Percentiles rank a stretch among this genome's conserved stretches.
These are phyloP conservation scores for Entelurus aequoreus DNA, from an alignment of 2,113 vertebrate genomes.

Conservation along the genomic window DNA sequence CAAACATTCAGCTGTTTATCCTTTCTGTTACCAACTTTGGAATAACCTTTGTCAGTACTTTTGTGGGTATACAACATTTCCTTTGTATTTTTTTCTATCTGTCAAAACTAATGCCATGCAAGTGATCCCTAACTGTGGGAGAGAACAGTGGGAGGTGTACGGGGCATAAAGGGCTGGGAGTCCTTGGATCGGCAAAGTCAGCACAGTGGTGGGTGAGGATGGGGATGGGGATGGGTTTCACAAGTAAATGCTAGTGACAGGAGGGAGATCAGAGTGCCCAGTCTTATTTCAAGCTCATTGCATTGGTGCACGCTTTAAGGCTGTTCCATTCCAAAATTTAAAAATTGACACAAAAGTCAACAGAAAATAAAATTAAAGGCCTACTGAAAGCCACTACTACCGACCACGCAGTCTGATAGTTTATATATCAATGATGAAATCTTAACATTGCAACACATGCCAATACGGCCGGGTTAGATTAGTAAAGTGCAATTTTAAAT, in stretches of 20 bases:
- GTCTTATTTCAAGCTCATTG: conserved; percentile 64
- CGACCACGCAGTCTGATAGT: too few relatives aligned
- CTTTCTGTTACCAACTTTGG: background rate
- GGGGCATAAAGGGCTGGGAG: conserved; percentile 36
- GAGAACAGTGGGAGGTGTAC: conserved; percentile 26
- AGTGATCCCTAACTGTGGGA: conserved; percentile 17
- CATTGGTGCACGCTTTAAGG: conserved; percentile 57
- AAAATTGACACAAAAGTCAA: conserved; percentile 10
- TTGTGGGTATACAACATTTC: background rate
- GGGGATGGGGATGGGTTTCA: conserved; percentile 65
- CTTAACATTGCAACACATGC: too few relatives aligned
- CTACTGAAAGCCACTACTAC: too few relatives aligned
- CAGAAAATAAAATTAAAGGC: conserved; percentile 11
- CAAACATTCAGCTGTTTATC: too few relatives aligned
- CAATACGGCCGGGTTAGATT: too few relatives aligned
- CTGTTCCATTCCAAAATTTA: conserved; percentile 57
- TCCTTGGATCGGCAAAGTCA: conserved; percentile 48
- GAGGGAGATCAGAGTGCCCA: conserved; percentile 67
- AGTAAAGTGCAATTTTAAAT: too few relatives aligned
- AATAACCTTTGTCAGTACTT: background rate
- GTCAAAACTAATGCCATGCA: conserved; percentile 1
- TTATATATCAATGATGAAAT: too few relatives aligned
- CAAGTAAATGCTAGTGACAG: conserved; percentile 80
- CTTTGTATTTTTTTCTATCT: background rate
- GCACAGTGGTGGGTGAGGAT: conserved; percentile 58